Base-by-base conservation (phyloP, 2,113 vertebrate genomes). In the Ornithorhynchus anatinus region DNA sequence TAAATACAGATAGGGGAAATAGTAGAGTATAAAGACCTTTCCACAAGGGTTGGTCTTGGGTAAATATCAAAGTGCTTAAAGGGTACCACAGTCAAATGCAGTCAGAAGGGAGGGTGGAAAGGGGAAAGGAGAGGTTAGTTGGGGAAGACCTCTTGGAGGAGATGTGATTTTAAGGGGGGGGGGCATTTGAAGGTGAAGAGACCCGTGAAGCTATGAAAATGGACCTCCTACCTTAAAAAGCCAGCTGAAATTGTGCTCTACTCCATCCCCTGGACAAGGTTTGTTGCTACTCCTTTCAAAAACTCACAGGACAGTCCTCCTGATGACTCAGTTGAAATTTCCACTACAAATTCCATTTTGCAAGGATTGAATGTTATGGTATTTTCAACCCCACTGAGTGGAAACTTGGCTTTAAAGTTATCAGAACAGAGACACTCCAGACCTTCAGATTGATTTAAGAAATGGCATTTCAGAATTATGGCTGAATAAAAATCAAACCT, bases 351-450 rank as follows among this genome's bases (percentile, higher is more conserved):
- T 70, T 69, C 38, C 59, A 8, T 36, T 85, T 22, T 45, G 35
- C n/a, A 43, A 32, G 36, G 27, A 39, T 72, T 51, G 74, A 79
- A 65, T 65, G 56, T 3, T 22, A 61, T 62, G 7, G 36, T 42
- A 23, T 72, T 80, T 77, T 80, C 35, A 66, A 81, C 50, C 27
- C 15, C 61, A 59, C 76, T 74, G 81, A 79, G 64, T 84, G 69
- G 68, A 79, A 77, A 65, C 56, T 65, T 69, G 14, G 63, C 57
- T 40, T 69, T 73, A 65, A 78, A 79, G 52, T 74, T n/a, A 81
- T 51, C 8, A 29, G 6, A 8, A 51, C 32, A 66, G 32, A 45
- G 31, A 23, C 53, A 53, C 22, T 60, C 77, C 79, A 80, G 71
- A 60, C 36, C 43, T 61, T 43, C 69, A 47, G 58, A 36, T 45